phyloP scores from a whole-genome alignment of 1,140 invertebrate species.

The Caenorhabditis elegans region DNA sequence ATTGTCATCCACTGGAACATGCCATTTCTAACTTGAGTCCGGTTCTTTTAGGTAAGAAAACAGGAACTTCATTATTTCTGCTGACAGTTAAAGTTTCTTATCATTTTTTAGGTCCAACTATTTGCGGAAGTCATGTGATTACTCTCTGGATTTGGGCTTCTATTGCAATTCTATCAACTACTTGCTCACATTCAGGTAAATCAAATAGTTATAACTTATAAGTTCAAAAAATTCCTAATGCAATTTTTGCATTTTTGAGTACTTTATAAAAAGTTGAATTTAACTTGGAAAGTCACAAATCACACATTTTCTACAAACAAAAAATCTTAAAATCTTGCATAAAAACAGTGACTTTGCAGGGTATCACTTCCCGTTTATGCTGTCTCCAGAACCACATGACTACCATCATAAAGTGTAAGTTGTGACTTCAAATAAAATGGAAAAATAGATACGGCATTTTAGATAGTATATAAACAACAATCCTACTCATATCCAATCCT shows the following conservation, averaged over 20 bases:
- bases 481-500: too few relatives aligned
- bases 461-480: too few relatives aligned
- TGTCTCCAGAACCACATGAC: constrained; percentile 84
- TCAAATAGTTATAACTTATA: too few relatives aligned
- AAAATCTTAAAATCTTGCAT: too few relatives aligned
- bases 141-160: constrained; percentile 83
- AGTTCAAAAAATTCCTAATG: too few relatives aligned
- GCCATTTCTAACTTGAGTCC: constrained; percentile 81
- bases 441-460: too few relatives aligned
- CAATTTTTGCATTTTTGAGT: too few relatives aligned
- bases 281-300: neutral
- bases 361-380: constrained; percentile 84
- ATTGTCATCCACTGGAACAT: constrained; percentile 85
- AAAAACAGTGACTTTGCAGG: constrained; percentile 68
- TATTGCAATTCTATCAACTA: constrained; percentile 77
- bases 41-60: constrained; percentile 69
- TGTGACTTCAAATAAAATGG: too few relatives aligned
- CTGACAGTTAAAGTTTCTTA: neutral
- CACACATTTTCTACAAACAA: neutral
- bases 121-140: constrained; percentile 80
- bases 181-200: constrained; percentile 76
- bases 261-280: too few relatives aligned
- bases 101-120: constrained; percentile 74
- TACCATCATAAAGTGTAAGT: constrained; percentile 84
- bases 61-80: neutral